Evolutionary conservation across 2,113 vertebrate genomes (phyloP).

Genomic region (Gallinago paraguaiae): DNA sequence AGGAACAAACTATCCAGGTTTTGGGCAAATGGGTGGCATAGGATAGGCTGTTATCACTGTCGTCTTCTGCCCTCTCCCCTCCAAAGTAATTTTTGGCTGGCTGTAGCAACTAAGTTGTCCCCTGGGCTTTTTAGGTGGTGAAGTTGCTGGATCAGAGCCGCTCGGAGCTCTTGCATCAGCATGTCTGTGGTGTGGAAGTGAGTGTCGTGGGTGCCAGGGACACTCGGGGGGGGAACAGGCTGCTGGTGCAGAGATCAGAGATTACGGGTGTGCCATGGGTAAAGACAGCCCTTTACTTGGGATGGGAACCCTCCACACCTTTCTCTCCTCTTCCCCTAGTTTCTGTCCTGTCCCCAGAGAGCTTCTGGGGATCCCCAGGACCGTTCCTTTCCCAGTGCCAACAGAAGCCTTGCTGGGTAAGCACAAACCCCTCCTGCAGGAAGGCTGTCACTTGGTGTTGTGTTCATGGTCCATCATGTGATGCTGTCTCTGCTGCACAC

Average conservation of each 20-base stretch:
- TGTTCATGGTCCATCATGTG: neutral
- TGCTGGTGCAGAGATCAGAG: neutral
- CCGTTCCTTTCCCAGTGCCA: neutral
- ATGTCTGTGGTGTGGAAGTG: neutral
- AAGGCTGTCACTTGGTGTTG: constrained; percentile 2
- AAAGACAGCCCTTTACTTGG: neutral
- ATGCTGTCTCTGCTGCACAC: neutral
- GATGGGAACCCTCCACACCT: neutral
- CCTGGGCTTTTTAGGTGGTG: neutral
- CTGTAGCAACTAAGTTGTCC: neutral
- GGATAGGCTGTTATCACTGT: neutral
- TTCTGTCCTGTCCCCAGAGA: neutral
- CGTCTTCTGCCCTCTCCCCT: neutral
- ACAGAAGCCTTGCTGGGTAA: neutral
- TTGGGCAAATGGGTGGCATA: neutral
- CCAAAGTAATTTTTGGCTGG: neutral
- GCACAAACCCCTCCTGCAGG: neutral
- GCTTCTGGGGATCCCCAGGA: neutral
- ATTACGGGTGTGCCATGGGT: neutral
- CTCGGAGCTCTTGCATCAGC: neutral
- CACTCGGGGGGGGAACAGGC: neutral
- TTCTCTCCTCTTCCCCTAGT: neutral
- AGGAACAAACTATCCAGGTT: neutral
- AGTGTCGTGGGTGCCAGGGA: neutral
- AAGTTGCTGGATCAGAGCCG: neutral